A percentile compares a stretch with the other conserved stretches of the same genome.
Evolutionary conservation across 2,797 vertebrate genomes (phyloP).

Genomic region (Atherinosoma microstoma): DNA sequence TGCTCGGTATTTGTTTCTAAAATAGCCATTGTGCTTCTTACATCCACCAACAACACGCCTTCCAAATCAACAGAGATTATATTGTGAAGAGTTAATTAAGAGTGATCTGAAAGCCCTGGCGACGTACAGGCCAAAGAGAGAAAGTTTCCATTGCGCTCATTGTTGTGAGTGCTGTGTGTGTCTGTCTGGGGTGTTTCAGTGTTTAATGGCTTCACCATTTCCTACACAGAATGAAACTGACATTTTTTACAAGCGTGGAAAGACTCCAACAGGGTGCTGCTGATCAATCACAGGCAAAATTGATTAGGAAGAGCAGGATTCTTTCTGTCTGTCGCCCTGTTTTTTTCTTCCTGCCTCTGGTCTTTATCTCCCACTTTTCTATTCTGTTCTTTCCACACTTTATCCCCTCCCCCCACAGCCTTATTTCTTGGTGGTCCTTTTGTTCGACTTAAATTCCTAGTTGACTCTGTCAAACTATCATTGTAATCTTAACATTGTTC

Average conservation of each 20-base stretch:
- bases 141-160: conserved; percentile 35
- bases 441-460: neutral
- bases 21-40: neutral
- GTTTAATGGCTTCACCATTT: conserved; percentile 67
- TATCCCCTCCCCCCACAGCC: neutral
- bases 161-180: conserved; percentile 56
- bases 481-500: conserved; percentile 19
- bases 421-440: neutral
- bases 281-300: conserved; percentile 74
- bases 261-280: conserved; percentile 60
- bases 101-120: conserved; percentile 24
- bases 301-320: conserved; percentile 63
- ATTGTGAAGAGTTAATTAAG: conserved; percentile 26
- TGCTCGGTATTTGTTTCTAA: conserved; percentile 5
- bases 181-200: conserved; percentile 62
- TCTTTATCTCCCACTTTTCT: neutral
- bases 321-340: conserved; percentile 21
- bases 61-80: conserved; percentile 32
- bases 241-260: conserved; percentile 63
- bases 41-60: conserved; percentile 4
- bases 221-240: conserved; percentile 57
- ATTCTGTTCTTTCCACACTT: neutral
- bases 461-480: conserved; percentile 2
- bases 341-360: conserved; percentile 22
- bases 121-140: conserved; percentile 27